Percentiles rank a stretch among this genome's conserved stretches.
Conservation (phyloP, 1,140 invertebrate genomes). For the Samia ricini region DNA sequence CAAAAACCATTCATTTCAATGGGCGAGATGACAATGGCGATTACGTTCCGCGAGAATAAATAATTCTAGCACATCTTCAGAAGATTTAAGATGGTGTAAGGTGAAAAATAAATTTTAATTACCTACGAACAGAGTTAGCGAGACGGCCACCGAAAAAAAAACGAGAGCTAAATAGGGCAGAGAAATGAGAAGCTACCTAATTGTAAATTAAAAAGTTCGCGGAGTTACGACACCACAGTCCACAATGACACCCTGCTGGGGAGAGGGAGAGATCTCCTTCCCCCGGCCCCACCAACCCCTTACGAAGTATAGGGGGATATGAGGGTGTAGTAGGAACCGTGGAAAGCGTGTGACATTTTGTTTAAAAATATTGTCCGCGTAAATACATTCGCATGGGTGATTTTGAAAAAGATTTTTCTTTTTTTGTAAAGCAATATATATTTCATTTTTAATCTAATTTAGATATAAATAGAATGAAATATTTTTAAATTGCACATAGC, state of each 20-base stretch:
- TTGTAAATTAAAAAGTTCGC: conserved; percentile 78
- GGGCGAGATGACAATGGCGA: background rate
- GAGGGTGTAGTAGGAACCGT: conserved; percentile 61
- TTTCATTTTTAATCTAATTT: background rate
- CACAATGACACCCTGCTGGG: conserved; percentile 67
- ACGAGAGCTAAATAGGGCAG: conserved; percentile 75
- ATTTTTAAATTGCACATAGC: too few species aligned
- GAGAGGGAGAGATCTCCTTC: conserved; percentile 35
- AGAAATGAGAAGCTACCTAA: conserved; percentile 77
- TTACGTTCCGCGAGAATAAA: background rate
- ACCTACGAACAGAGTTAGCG: conserved; percentile 47
- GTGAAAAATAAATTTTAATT: conserved; percentile 75
- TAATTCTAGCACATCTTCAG: conserved; percentile 3
- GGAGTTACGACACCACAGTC: conserved; percentile 76
- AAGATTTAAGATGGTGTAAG: conserved; percentile 41
- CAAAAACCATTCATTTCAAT: conserved; percentile 1
- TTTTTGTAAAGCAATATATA: conserved; percentile 33
- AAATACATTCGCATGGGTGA: conserved; percentile 73
- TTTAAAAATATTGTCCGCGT: conserved; percentile 77
- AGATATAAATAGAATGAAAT: too few species aligned
- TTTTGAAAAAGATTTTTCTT: conserved; percentile 70
- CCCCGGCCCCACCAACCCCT: conserved; percentile 26
- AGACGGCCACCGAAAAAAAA: conserved; percentile 65
- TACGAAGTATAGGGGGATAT: conserved; percentile 20
- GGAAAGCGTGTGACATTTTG: conserved; percentile 77